Evolutionary conservation across 2,888 invertebrate species (phyloP), one percentile per base, ranked within the genome.

Genomic region (Helobdella robusta): DNA sequence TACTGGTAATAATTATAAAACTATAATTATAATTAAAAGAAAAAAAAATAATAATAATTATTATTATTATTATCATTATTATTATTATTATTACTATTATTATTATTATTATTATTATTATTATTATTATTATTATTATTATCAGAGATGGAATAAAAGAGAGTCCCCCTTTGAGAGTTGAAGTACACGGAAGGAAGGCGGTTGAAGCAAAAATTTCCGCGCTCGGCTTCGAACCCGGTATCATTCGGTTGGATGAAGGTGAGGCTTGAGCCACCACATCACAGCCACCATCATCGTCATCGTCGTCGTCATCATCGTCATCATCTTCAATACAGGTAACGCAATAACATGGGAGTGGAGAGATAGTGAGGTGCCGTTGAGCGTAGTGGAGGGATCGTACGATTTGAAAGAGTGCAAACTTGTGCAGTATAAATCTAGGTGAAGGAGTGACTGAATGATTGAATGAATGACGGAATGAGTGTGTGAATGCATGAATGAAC

Each of bases 241-340:
- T 75, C n/a, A 74, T 79, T 54, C 71, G 74, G 59, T 70, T 79
- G 34, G 78, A 78, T 65, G 76, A 77, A 70, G 78, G n/a, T n/a
- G n/a, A n/a, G n/a, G 77, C 8, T n/a, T n/a, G n/a, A n/a, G n/a
- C n/a, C n/a, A n/a, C n/a, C n/a, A n/a, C n/a, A n/a, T n/a, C n/a
- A n/a, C n/a, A 58, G 74, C 74, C 0, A 74, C 73, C 28, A 70
- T 79, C 4, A 73, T 74, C 4, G 78, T 79, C 64, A 71, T 74
- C 11, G 79, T 78, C 1, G 79, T 79, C 70, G 65, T 68, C 18
- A 77, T 78, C 18, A 70, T 73, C n/a, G 70, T 75, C n/a, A 74
- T 79, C 58, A 71, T 74, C 59, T 70, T 79, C 32, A 78, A 78
- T 65, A 76, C 77, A 70, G 78, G 62, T 18, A 76, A 75, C 66